Evolutionary conservation across 1,140 invertebrate genomes (phyloP), one percentile per base, ranked within the genome.

Genomic region (Octopus bimaculoides): DNA sequence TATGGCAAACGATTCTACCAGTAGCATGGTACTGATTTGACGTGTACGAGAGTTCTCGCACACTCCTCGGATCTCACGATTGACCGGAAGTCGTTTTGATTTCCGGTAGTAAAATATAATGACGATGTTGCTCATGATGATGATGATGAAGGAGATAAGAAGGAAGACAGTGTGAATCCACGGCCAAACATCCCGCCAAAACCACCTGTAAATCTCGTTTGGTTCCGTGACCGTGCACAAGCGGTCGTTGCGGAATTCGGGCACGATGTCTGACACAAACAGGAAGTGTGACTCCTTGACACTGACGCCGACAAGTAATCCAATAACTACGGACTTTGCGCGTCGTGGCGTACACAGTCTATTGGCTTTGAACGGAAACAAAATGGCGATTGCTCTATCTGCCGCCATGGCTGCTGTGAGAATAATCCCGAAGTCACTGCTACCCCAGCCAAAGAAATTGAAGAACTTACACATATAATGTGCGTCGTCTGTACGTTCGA

Each of bases 111-210:
- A 79, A 9, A 71, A 77, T 2, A 84, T 82, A 53, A 88, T 88
- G 73, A 88, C 79, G 52, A 84, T 84, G 83, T 90, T 91, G 77
- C 88, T 85, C 53, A 84, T 75, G 54, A 85, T 84, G 52, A 86
- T 85, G 5, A 83, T 78, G 3, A 61, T 54, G 80, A 87, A 88
- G 52, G 82, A 84, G 17, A 83, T 54, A 52, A 84, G 41, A 5
- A 88, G 81, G 73, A 86, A 85, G 52, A 80, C 73, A 75, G 84
- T 83, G 78, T 88, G 87, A 54, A 85, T 61, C 79, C 83, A 85
- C 5, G 86, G 87, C 84, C 84, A 87, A 12, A 85, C 76, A 4
- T 79, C 61, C 9, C 79, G 56, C 80, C 80, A 83, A 75, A 85
- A 87, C 8, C 75, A 53, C 6, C 52, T 12, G 52, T 84, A 80